Evolutionary conservation across 2,888 invertebrate species (phyloP).

Genomic region (Oithona nana): DNA sequence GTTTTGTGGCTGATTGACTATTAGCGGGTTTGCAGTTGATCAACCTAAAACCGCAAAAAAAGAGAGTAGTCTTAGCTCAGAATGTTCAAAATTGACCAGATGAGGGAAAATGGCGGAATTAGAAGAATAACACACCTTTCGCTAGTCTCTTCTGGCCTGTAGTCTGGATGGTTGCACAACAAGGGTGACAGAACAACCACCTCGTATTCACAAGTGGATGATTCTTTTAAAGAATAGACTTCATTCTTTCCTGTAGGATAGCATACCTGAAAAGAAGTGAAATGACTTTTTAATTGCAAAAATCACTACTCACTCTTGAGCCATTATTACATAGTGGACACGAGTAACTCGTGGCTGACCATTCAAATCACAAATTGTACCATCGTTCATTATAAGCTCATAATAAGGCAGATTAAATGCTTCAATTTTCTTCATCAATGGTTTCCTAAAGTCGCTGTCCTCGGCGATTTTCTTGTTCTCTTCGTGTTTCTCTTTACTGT

Average conservation of each 20-base stretch:
- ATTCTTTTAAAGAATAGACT: slow-evolving; percentile 78
- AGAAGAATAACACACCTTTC: not conserved
- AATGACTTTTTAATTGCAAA: not conserved
- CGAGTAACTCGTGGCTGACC: slow-evolving; percentile 58
- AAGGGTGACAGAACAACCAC: slow-evolving; percentile 66
- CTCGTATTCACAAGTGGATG: slow-evolving; percentile 84
- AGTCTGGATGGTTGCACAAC: slow-evolving; percentile 74
- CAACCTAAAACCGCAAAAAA: not conserved
- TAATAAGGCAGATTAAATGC: slow-evolving; percentile 72
- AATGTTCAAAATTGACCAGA: not conserved
- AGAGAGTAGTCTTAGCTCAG: not conserved
- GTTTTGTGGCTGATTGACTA: slow-evolving; percentile 36
- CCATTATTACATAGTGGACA: slow-evolving; percentile 71
- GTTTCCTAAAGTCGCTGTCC: not conserved
- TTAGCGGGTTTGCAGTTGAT: slow-evolving; percentile 5
- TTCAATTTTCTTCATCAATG: slow-evolving; percentile 27
- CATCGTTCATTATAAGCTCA: slow-evolving; percentile 57
- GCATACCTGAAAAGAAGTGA: not conserved
- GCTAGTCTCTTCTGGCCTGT: slow-evolving; percentile 32
- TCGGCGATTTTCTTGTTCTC: not conserved
- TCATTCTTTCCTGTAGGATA: slow-evolving; percentile 67
- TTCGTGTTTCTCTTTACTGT: not conserved
- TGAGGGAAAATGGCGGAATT: not conserved
- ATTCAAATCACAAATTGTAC: slow-evolving; percentile 78
- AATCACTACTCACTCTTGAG: no score